phyloP scores from a whole-genome alignment of 2,113 vertebrate genomes.

The Panthera tigris region DNA sequence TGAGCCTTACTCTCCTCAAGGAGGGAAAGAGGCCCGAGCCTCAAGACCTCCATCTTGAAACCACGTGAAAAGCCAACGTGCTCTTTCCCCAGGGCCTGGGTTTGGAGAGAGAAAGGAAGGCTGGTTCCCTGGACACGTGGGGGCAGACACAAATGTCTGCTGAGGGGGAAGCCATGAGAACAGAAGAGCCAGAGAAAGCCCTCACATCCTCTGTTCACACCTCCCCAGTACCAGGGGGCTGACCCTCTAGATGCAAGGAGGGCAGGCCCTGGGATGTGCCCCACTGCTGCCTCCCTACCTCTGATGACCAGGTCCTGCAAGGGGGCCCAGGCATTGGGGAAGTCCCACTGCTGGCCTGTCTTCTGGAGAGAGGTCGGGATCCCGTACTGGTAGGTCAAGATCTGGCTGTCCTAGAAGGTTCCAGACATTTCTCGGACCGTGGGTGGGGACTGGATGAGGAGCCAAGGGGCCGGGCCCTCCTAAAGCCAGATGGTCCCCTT shows the following conservation, averaged over 20 bases:
- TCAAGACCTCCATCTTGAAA: neutral
- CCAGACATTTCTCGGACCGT: neutral
- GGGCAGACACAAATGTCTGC: neutral
- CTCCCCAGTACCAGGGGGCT: neutral
- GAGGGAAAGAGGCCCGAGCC: no score
- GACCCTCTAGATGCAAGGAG: accelerated
- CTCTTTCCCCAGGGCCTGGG: neutral
- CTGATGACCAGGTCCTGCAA: slow-evolving; percentile 89
- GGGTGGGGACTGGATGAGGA: neutral
- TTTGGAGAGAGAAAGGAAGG: neutral
- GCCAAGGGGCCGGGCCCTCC: neutral
- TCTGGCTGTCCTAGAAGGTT: slow-evolving; percentile 82
- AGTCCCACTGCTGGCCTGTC: slow-evolving; percentile 90
- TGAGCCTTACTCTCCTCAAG: neutral
- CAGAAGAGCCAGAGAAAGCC: neutral
- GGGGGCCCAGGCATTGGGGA: slow-evolving; percentile 89
- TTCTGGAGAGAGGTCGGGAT: slow-evolving; percentile 86
- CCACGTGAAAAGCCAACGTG: neutral
- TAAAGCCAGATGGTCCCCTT: neutral
- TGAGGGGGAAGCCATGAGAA: neutral
- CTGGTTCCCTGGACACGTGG: neutral
- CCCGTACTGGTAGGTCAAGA: slow-evolving; percentile 84
- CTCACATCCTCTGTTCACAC: accelerated
- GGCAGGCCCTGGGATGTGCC: neutral
- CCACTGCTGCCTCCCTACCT: slow-evolving; percentile 76